Percentiles rank a stretch among this genome's conserved stretches.
phyloP scores from a whole-genome alignment of 1,140 invertebrate species.

The Helicoverpa zea region DNA sequence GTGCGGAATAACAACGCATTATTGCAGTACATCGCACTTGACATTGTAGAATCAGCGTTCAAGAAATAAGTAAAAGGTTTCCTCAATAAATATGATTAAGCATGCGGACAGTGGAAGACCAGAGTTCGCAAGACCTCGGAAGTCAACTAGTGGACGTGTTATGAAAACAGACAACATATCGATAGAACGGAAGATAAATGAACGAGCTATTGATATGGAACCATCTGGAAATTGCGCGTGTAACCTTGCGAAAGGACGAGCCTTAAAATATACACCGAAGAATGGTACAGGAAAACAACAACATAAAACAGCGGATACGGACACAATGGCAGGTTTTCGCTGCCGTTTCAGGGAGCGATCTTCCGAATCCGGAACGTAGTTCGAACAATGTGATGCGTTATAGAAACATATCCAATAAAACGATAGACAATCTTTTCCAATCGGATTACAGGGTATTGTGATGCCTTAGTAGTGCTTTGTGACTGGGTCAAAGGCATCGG shows the following conservation, averaged over 20 bases:
- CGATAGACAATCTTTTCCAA: constrained; percentile 59
- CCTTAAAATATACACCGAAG: not conserved
- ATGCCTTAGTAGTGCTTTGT: constrained; percentile 58
- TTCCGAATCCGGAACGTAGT: not conserved
- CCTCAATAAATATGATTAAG: constrained; percentile 54
- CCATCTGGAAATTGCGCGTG: constrained; percentile 15
- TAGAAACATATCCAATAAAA: constrained; percentile 50
- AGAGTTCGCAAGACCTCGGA: constrained; percentile 33
- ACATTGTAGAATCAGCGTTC: constrained; percentile 23
- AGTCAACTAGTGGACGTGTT: constrained; percentile 24
- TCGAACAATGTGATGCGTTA: constrained; percentile 18
- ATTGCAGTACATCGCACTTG: constrained; percentile 20
- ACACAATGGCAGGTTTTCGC: constrained; percentile 18
- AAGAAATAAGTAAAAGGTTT: constrained; percentile 44
- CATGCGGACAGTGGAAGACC: constrained; percentile 48
- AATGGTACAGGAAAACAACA: constrained; percentile 26
- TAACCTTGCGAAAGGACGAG: constrained; percentile 8
- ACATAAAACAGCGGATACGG: not conserved
- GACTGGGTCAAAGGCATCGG: constrained; percentile 61
- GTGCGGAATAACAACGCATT: constrained; percentile 19
- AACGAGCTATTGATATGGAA: constrained; percentile 26
- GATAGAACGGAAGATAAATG: constrained; percentile 27
- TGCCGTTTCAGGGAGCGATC: constrained; percentile 4
- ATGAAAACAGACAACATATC: constrained; percentile 5
- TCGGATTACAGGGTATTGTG: constrained; percentile 67